Evolutionary conservation across 2,113 vertebrate species (phyloP), one percentile per base, ranked within the genome.

Genomic region (Hoplias malabaricus): DNA sequence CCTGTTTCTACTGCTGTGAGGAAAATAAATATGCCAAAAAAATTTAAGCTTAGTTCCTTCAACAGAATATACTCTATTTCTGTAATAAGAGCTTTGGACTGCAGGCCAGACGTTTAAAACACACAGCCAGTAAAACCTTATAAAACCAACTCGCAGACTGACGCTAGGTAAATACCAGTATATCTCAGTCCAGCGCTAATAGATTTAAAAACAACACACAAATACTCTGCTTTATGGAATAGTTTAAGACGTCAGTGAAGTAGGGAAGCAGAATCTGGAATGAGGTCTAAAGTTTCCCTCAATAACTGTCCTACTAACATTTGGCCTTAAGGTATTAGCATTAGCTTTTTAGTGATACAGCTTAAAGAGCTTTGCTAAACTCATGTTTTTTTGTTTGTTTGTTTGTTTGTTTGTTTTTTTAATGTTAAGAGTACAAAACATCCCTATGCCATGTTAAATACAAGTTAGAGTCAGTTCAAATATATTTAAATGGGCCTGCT

Each of bases 121-220:
- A 68, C 29, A 63, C 56, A 59, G 14, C 9, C 56, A 62, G 27
- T 16, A 27, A 71, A 59, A 29, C 66, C 34, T 31, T 72, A 73
- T 70, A 40, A 80, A 77, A 63, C 48, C 65, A 65, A 21, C 59
- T 65, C 38, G 19, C 70, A 63, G 54, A 56, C 82, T 75, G 57
- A 83, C 66, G 72, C 65, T 74, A 73, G 38, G 74, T 78, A 68
- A 77, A 74, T 65, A 57, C 1, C 6, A 43, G 40, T 40, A n/a
- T 19, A 63, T 42, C 53, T 66, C 69, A 77, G 78, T 63, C 48
- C 29, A 59, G 65, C 57, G 33, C 63, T 48, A 80, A 78, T 73
- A 23, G 46, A 42, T 33, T 33, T 65, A 65, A 56, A 70, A 72
- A 69, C 59, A 70, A 48, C 62, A 33, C 12, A 69, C 66, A 78